Evolutionary conservation across 2,888 invertebrate species (phyloP), one percentile per base, ranked within the genome.

Genomic region (Villa cingulata): DNA sequence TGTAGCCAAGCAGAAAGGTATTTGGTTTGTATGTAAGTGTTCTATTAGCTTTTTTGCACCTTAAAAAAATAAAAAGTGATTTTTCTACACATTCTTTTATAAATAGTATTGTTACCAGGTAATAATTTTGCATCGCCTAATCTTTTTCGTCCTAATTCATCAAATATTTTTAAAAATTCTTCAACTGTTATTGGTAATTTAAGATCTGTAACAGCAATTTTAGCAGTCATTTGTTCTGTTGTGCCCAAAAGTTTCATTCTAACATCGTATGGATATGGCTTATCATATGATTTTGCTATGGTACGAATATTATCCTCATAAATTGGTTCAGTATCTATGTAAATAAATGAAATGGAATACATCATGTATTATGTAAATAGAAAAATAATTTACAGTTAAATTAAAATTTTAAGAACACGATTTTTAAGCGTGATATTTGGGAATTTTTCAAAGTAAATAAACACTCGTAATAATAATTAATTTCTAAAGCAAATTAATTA

Each of bases 1-100:
- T 0, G 89, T 88, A 6, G 89, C 90, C 34, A 90, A 72, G 0
- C 86, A 85, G 40, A 88, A 82, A 0, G 88, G 88, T 12, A 89
- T 74, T 51, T 78, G 74, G 37, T 80, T 73, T 48, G 73, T 70
- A 59, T 81, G 73, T 4, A 90, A 70, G 62, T 90, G 86, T 39
- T 72, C 67, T n/a, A 89, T 77, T 48, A 90, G 66, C 56, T 72
- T 72, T 61, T 82, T 80, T 7, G 83, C 86, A 46, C 88, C 86
- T 40, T 20, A n/a, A n/a, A 48, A 48, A 41, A 42, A 62, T 46
- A 41, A 48, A 46, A 44, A 46, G 41, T 23, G 4, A 6, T 23
- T 23, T 23, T 23, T 23, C 7, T 23, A 6, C 7, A 23, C 4
- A 23, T 23, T 23, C 23, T 23, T 6, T 6, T 23, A 23, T 23